Base-by-base conservation (phyloP, 2,888 invertebrate genomes). In the Polydrusus pterygomalis region DNA sequence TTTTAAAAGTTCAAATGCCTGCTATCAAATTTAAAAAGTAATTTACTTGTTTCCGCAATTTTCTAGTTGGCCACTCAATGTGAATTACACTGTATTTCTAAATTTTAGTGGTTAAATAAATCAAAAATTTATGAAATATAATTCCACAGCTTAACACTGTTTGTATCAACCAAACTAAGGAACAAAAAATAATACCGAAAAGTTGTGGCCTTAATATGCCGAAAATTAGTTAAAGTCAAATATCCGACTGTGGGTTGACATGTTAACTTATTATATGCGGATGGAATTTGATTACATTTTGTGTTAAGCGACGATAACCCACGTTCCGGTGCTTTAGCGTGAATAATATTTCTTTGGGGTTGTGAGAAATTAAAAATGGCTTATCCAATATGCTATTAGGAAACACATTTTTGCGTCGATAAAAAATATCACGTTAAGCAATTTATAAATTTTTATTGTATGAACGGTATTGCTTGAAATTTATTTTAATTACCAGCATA, bases 211-310 rank as follows among this genome's bases (percentile, higher is more conserved):
- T 2, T 51, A 20, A 18, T 51, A 20, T 20, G 20, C 11, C 20
- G 9, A 49, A 49, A 49, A 49, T 17, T 17, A 49, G 47, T 17
- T 49, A 17, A 17, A 7, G 47, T 11, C 51, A 18, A 51, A 20
- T 51, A 20, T 6, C 5, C 20, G 51, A 8, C 2, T 51, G 20
- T 8, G 20, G 18, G 51, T 2, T 51, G 51, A 51, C 51, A 51
- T 20, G 10, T 1, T 51, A 51, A 51, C 18, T 9, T 20, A 51
- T 51, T 51, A 51, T 18, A 51, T 51, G 20, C 51, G 51, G 51
- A 51, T 18, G 10, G 20, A 51, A 51, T 51, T 51, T 51, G 51
- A 51, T 51, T 51, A 51, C 20, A 20, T 51, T 51, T 51, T 51
- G 10, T 18, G 51, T 51, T 20, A 51, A 51, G 51, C 51, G 5